phyloP scores from a whole-genome alignment of 2,113 vertebrate species.

The Cephalopterus ornatus region DNA sequence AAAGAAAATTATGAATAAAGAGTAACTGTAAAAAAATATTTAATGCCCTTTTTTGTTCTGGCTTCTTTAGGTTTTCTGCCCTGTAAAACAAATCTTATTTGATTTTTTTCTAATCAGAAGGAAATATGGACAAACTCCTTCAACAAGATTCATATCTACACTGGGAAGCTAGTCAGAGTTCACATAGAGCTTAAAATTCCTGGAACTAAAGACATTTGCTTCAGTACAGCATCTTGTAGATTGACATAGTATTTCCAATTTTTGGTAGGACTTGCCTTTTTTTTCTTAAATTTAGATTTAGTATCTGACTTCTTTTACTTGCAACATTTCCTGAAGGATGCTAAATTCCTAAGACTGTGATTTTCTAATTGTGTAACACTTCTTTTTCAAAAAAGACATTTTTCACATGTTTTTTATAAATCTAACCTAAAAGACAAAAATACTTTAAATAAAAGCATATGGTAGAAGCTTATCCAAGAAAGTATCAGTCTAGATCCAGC shows the following conservation, averaged over 20 bases:
- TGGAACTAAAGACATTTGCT: slow-evolving; percentile 3
- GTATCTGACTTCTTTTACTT: slow-evolving; percentile 13
- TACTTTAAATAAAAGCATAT: slow-evolving; percentile 72
- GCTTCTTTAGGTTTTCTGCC: neutral
- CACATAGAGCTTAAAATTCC: slow-evolving; percentile 3
- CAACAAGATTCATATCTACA: slow-evolving; percentile 14
- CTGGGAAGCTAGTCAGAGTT: slow-evolving; percentile 16
- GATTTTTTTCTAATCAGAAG: slow-evolving; percentile 17
- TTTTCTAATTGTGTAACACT: slow-evolving; percentile 57
- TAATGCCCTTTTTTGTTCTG: neutral
- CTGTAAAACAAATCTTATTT: neutral
- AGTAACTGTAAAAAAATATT: neutral
- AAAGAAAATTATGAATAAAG: neutral
- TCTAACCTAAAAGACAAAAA: slow-evolving; percentile 50
- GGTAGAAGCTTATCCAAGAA: slow-evolving; percentile 67
- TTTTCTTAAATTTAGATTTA: neutral
- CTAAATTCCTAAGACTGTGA: slow-evolving; percentile 34
- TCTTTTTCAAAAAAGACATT: slow-evolving; percentile 44
- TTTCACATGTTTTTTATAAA: slow-evolving; percentile 65
- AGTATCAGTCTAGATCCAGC: slow-evolving; percentile 55
- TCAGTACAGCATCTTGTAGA: neutral
- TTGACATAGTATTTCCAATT: slow-evolving; percentile 4
- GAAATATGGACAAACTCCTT: slow-evolving; percentile 21
- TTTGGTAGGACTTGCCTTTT: neutral
- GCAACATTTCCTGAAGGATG: slow-evolving; percentile 47